Percentiles rank a stretch among this genome's conserved stretches.
Conservation (phyloP, 2,888 invertebrate species). For the Zhuqinia jingwanae region DNA sequence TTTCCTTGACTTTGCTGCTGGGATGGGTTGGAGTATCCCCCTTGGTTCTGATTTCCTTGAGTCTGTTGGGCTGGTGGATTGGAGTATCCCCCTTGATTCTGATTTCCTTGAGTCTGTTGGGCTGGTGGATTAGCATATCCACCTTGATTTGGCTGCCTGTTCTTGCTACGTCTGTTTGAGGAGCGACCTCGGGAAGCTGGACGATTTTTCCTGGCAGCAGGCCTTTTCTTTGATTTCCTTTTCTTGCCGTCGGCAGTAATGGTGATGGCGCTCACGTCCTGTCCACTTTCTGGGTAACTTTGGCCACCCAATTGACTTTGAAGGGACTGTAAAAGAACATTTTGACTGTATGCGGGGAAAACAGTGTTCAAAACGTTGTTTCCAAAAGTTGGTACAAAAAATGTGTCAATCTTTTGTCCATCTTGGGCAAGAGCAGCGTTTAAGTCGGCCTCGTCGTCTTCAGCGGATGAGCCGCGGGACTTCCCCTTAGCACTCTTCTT, state of each 20-base stretch:
- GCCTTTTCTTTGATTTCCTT: slow-evolving; percentile 12
- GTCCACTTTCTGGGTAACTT: slow-evolving; percentile 39
- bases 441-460: slow-evolving; percentile 16
- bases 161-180: neutral
- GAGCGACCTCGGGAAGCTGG: neutral
- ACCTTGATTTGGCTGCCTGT: neutral
- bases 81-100: neutral
- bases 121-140: neutral
- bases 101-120: neutral
- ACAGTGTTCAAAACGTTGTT: slow-evolving; percentile 51
- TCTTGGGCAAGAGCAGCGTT: neutral
- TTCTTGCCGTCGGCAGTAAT: neutral
- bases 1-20: neutral
- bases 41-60: neutral
- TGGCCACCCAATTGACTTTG: slow-evolving; percentile 1
- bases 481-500: slow-evolving; percentile 13
- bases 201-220: slow-evolving; percentile 27
- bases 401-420: slow-evolving; percentile 21
- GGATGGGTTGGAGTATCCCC: neutral
- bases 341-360: slow-evolving; percentile 49
- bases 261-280: slow-evolving; percentile 25
- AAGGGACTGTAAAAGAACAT: slow-evolving; percentile 32
- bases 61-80: neutral
- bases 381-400: slow-evolving; percentile 47
- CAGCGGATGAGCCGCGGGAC: neutral